Evolutionary conservation across 2,797 vertebrate species (phyloP).

Genomic region (Sternarchorhynchus goeldii): DNA sequence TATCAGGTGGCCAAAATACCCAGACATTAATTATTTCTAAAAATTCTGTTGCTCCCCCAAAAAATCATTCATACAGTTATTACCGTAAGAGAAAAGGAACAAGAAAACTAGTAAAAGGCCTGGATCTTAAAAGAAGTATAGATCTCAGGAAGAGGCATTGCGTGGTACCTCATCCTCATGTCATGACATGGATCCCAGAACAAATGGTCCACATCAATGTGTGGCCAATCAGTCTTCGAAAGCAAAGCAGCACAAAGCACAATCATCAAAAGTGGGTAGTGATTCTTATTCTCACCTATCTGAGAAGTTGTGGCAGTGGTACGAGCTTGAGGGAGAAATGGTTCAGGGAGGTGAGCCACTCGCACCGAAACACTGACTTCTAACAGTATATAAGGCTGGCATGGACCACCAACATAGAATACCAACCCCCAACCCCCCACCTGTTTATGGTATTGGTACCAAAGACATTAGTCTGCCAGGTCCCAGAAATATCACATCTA

Average conservation of each 20-base stretch:
- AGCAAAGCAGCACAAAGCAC: background rate
- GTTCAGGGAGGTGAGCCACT: constrained; percentile 35
- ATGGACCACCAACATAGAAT: constrained; percentile 30
- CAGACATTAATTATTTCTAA: too few relatives aligned
- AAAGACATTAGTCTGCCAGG: constrained; percentile 48
- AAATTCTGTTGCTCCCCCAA: too few relatives aligned
- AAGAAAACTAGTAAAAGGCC: too few relatives aligned
- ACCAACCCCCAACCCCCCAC: constrained; percentile 11
- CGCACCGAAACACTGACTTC: constrained; percentile 25
- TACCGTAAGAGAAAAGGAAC: too few relatives aligned
- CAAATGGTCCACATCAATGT: constrained; percentile 1
- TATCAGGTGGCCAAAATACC: too few relatives aligned
- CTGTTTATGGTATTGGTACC: constrained; percentile 58
- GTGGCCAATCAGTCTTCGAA: background rate
- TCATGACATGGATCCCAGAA: background rate
- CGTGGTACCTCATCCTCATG: background rate
- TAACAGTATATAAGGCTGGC: constrained; percentile 53
- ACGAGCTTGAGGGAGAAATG: constrained; percentile 23
- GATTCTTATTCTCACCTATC: constrained; percentile 42
- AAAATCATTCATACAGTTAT: too few relatives aligned
- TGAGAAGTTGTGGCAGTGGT: constrained; percentile 41
- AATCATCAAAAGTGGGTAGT: background rate
- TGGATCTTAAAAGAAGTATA: too few relatives aligned
- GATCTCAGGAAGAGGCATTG: too few relatives aligned
- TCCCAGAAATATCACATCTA: constrained; percentile 55